Evolutionary conservation across 2,888 invertebrate species (phyloP).

Genomic region (Drosophila emarginata): DNA sequence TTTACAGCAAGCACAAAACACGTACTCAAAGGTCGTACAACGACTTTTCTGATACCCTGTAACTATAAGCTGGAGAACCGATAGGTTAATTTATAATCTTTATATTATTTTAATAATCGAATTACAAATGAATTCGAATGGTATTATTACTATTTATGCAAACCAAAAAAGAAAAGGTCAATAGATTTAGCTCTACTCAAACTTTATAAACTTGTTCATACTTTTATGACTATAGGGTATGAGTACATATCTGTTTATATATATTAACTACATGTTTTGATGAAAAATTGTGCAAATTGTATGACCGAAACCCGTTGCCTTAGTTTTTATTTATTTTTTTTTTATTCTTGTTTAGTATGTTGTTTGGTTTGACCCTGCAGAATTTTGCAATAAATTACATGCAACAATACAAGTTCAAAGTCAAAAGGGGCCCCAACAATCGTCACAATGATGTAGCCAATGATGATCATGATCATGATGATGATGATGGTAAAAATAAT

Average conservation of each 20-base stretch:
- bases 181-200: no score
- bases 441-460: constrained; percentile 16
- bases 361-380: constrained; percentile 27
- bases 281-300: constrained; percentile 17
- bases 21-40: not conserved
- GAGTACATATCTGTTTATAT: not conserved
- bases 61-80: not conserved
- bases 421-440: constrained; percentile 33
- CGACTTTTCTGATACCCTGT: not conserved
- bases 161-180: no score
- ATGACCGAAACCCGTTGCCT: constrained; percentile 10
- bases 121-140: no score
- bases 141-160: no score
- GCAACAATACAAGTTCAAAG: constrained; percentile 50
- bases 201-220: not conserved
- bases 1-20: constrained; percentile 19
- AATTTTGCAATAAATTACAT: constrained; percentile 42
- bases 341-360: not conserved
- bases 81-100: no score
- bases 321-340: not conserved
- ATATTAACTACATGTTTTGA: constrained; percentile 1
- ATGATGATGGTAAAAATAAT: constrained; percentile 29
- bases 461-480: constrained; percentile 16
- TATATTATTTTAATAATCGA: no score
- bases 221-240: not conserved